Percentiles rank a stretch among this genome's conserved stretches.
phyloP scores from a whole-genome alignment of 1,140 invertebrate genomes.

The Trachelipus rathkii region DNA sequence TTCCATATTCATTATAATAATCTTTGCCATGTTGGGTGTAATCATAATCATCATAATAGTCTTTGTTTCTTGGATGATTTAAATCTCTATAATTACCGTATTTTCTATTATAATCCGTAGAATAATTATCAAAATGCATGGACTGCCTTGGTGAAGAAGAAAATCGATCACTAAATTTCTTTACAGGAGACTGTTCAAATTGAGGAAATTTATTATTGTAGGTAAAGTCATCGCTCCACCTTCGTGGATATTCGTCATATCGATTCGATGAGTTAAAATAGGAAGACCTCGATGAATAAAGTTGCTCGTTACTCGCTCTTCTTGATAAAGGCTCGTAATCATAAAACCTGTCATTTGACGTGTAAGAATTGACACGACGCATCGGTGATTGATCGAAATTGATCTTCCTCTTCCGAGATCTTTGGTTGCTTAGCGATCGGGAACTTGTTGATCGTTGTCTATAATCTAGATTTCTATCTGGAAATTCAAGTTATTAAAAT shows the following conservation, averaged over 20 bases:
- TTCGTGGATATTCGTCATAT: neutral
- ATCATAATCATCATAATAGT: constrained; percentile 20
- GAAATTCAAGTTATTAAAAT: neutral
- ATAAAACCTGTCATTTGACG: neutral
- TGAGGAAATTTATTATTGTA: neutral
- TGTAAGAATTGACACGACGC: neutral
- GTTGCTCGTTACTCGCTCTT: neutral
- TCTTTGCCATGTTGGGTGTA: neutral
- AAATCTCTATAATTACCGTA: neutral
- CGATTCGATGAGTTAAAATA: neutral
- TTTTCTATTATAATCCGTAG: neutral
- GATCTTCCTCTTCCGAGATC: neutral
- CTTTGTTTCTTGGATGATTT: neutral
- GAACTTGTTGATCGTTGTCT: neutral
- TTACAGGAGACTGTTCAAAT: too few relatives aligned
- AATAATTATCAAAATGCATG: neutral
- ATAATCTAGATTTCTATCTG: constrained; percentile 27
- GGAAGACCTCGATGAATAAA: neutral
- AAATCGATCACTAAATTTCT: too few relatives aligned
- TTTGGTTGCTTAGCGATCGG: neutral
- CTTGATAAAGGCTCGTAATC: neutral
- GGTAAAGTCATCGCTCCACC: neutral
- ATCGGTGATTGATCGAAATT: neutral
- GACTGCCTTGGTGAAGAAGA: neutral
- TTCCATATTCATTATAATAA: neutral